Conservation (phyloP, 1,140 invertebrate genomes). For the Chironomus striatipennis region DNA sequence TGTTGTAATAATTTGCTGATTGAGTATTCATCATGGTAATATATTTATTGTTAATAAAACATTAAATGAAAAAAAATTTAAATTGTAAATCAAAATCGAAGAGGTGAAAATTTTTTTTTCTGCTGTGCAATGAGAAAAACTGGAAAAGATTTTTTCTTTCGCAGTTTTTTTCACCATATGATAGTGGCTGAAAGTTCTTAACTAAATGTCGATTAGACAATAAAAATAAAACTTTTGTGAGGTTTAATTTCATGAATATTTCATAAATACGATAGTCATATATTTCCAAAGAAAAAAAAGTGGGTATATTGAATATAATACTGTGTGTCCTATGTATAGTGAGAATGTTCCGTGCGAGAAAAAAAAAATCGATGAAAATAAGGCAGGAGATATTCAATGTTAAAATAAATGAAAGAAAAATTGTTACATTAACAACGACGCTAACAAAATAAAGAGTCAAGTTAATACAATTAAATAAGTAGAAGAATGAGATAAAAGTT, state of each 20-base stretch:
- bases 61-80: background rate
- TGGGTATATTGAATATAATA: background rate
- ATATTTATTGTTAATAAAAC: background rate
- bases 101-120: background rate
- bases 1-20: background rate
- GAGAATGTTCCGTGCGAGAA: conserved; percentile 8
- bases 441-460: background rate
- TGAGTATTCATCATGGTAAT: background rate
- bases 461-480: background rate
- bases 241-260: conserved; percentile 4
- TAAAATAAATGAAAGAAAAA: conserved; percentile 21
- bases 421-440: conserved; percentile 18
- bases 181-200: too few relatives aligned
- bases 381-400: conserved; percentile 23
- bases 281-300: background rate
- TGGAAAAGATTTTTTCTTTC: background rate
- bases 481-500: background rate
- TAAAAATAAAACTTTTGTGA: too few relatives aligned
- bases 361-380: conserved; percentile 23
- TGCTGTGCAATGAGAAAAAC: background rate
- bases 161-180: too few relatives aligned
- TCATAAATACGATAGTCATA: background rate
- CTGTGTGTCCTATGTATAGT: conserved; percentile 1
- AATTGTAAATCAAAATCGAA: conserved; percentile 15
- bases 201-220: too few relatives aligned